A percentile compares a stretch with the other conserved stretches of the same genome.
These are phyloP conservation scores for Petrocephalus zakoni DNA, from an alignment of 2,113 vertebrate species.

Conservation along the genomic window DNA sequence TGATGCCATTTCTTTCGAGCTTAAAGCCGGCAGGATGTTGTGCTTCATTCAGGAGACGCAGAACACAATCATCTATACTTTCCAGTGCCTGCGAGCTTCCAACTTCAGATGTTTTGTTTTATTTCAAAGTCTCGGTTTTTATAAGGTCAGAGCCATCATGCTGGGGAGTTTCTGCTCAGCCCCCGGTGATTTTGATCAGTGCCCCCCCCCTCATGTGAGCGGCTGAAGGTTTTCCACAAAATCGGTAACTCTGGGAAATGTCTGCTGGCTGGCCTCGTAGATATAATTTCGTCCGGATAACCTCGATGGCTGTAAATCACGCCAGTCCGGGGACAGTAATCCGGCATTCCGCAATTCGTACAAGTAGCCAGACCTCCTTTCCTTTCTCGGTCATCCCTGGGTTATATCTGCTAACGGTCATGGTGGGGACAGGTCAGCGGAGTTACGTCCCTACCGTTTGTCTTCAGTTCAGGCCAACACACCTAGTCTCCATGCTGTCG, in stretches of 20 bases:
- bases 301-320: not conserved
- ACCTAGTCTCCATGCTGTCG: not conserved
- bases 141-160: not conserved
- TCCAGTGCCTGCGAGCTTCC: not conserved
- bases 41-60: not conserved
- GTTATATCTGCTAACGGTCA: not conserved
- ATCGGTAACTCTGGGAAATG: not conserved
- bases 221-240: slow-evolving; percentile 6
- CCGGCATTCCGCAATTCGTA: not conserved
- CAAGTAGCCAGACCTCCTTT: not conserved
- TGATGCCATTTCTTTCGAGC: not conserved
- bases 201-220: not conserved
- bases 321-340: not conserved
- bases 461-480: not conserved
- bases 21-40: not conserved
- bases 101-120: not conserved
- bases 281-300: not conserved
- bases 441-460: not conserved
- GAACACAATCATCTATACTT: not conserved
- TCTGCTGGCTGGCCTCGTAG: not conserved
- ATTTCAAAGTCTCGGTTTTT: not conserved
- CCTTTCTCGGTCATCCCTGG: not conserved
- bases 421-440: not conserved
- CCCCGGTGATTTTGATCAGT: not conserved
- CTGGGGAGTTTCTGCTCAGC: not conserved